phyloP scores from a whole-genome alignment of 2,888 invertebrate genomes.

The Bhutanitis thaidina region DNA sequence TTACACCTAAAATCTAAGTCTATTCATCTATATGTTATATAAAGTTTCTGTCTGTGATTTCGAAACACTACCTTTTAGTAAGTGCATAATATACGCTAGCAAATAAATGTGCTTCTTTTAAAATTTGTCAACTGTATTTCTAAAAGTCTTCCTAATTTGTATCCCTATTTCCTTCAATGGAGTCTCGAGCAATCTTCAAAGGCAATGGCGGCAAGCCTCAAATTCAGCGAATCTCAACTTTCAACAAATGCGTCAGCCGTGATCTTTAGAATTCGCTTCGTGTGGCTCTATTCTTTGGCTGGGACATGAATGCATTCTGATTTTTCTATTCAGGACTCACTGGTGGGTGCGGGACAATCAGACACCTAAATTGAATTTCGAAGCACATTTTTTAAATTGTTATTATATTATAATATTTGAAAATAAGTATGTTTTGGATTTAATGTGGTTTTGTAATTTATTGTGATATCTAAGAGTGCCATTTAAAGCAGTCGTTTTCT shows the following conservation, averaged over 20 bases:
- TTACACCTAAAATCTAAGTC: too few species aligned
- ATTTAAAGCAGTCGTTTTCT: too few species aligned
- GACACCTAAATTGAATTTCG: constrained; percentile 10
- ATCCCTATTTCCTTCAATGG: background rate
- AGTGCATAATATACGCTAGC: too few species aligned
- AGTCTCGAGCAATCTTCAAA: background rate
- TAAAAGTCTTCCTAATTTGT: background rate
- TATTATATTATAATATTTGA: background rate
- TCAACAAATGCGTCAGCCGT: constrained; percentile 2
- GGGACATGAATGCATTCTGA: constrained; percentile 17
- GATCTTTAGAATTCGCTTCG: constrained; percentile 11
- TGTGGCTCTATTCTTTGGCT: constrained; percentile 7
- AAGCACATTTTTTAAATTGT: background rate
- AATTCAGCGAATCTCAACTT: constrained; percentile 5
- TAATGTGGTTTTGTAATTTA: too few species aligned
- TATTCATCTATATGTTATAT: too few species aligned
- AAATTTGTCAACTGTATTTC: too few species aligned
- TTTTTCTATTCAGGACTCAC: constrained; percentile 12
- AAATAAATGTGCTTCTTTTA: too few species aligned
- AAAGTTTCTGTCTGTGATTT: too few species aligned
- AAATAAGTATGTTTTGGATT: too few species aligned
- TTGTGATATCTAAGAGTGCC: too few species aligned
- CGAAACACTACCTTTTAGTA: too few species aligned
- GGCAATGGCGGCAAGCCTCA: background rate
- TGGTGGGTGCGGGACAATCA: background rate